phyloP scores from a whole-genome alignment of 1,140 invertebrate species.

The Camponotus floridanus region DNA sequence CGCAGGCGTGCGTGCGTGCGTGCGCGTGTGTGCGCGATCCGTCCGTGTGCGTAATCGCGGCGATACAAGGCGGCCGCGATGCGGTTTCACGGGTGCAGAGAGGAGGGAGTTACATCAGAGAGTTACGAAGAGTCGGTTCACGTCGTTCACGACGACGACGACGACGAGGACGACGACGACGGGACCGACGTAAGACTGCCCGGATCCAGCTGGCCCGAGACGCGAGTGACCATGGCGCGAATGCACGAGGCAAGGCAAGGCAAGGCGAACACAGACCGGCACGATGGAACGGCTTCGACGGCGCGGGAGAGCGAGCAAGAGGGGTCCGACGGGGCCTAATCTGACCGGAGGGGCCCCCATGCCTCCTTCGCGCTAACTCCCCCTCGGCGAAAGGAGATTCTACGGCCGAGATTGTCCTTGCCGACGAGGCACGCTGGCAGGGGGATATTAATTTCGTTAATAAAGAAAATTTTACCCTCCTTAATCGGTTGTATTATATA shows the following conservation, averaged over 20 bases:
- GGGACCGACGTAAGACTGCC: constrained; percentile 60
- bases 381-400: constrained; percentile 37
- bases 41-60: constrained; percentile 64
- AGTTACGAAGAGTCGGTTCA: constrained; percentile 9
- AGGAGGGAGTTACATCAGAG: constrained; percentile 53
- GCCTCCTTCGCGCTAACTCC: constrained; percentile 65
- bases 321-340: constrained; percentile 69
- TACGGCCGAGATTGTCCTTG: constrained; percentile 23
- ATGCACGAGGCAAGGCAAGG: constrained; percentile 70
- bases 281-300: constrained; percentile 67
- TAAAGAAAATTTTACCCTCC: neutral
- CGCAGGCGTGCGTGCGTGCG: neutral
- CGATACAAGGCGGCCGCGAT: constrained; percentile 65
- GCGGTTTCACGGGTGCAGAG: constrained; percentile 68
- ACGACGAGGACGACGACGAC: constrained; percentile 43
- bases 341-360: constrained; percentile 72
- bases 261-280: constrained; percentile 69
- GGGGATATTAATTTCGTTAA: neutral
- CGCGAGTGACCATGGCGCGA: constrained; percentile 70
- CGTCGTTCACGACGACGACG: constrained; percentile 55
- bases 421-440: neutral
- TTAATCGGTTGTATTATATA: neutral
- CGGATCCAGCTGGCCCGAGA: constrained; percentile 72
- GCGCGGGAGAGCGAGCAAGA: constrained; percentile 67
- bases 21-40: neutral